Base-by-base conservation (phyloP, 2,113 vertebrate species). In the Cavia aperea region DNA sequence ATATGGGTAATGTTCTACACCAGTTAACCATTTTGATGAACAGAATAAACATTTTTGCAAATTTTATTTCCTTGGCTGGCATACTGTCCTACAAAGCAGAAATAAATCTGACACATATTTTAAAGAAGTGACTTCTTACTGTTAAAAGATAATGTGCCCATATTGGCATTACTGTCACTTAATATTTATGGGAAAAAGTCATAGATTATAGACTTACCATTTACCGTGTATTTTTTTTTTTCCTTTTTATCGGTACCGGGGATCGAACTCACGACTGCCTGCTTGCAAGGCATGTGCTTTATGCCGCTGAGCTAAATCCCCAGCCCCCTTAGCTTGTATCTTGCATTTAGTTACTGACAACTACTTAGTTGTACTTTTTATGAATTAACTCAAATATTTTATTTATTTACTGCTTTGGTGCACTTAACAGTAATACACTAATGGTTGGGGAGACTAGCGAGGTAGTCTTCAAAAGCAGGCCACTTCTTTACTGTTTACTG, bases 51-150 rank as follows among this genome's bases (percentile, higher is more conserved):
- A 4, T 12, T 89, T 72, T 81, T 81, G 49, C 62, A 86, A 90
- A 91, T 72, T 78, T 63, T 86, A 93, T 94, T 88, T n/a, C 58
- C 68, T 82, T 75, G 70, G 60, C 23, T 89, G 62, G 39, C 70
- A 92, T 29, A 83, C 62, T 90, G 15, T 58, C n/a, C 60, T 89
- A 51, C 11, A 77, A 91, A 89, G 39, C 36, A 85, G 24, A 95
- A 49, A 29, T 19, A 92, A 65, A 49, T 65, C 29, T 87, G 66
- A 84, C 73, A 43, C 36, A 31, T 29, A 10, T 81, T 81, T 93
- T 92, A 77, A 73, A 16, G 31, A 93, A 11, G 39, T 39, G 39
- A 39, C 39, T 11, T 4, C 89, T 90, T 83, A 68, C 18, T 82
- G 29, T 72, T 88, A 86, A 91, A 18, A 87, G 39, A 72, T 89